Evolutionary conservation across 2,888 invertebrate species (phyloP), one percentile per base, ranked within the genome.

Genomic region (Sialis fuliginosa): DNA sequence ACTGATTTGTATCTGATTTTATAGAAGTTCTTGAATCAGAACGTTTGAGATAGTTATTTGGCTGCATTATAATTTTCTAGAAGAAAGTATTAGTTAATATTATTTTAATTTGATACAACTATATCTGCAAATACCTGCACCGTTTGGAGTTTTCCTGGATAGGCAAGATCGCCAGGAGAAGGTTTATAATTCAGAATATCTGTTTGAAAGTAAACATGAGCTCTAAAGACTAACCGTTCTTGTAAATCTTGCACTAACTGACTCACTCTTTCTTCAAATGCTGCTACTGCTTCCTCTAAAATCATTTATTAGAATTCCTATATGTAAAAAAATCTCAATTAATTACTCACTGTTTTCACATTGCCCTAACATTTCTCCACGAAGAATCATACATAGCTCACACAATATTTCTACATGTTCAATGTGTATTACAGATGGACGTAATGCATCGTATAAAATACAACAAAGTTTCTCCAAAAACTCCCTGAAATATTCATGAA

Each of bases 321-420:
- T 10, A 6, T 37, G 6, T 12, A 37, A 8, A 1, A 8, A 13
- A 31, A 42, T 31, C 9, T 31, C 32, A 9, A 42, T 31, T n/a
- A 31, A 41, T 48, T 50, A 57, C 79, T 74, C 62, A 81, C 86
- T 78, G 60, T 85, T 87, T 55, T 82, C 81, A 52, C 81, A 79
- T 58, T 92, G 93, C 58, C 90, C 90, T 7, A 93, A 69, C 75
- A 95, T 89, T 68, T 95, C 92, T 46, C 84, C 79, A 51, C 90
- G 74, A 37, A 97, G 66, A 54, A 97, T 95, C 39, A 88, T 85
- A 61, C 97, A 97, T 44, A 98, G 79, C 65, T 98, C 98, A 0
- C 96, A 90, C 30, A 98, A 69, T 0, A 97, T 96, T 70, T 98
- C 98, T 60, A 98, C 69, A 63, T 98, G 97, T 61, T 93, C 92